These are phyloP conservation scores for Archaeoteleia sp. DNA, from an alignment of 2,888 invertebrate species.

Conservation along the genomic window DNA sequence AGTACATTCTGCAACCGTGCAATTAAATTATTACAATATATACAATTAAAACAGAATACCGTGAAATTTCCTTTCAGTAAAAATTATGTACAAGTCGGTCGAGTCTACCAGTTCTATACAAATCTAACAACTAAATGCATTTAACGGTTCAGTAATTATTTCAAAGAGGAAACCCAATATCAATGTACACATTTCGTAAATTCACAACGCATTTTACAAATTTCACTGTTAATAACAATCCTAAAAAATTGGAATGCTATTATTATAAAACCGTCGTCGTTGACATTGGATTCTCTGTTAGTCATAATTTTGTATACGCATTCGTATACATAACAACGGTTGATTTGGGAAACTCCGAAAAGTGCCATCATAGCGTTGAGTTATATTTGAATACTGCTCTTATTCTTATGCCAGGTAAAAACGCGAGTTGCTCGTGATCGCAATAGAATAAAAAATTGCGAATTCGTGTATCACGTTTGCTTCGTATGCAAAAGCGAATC, in stretches of 20 bases:
- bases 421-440: background rate
- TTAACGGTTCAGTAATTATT: slow-evolving; percentile 1
- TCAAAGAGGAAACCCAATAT: slow-evolving; percentile 10
- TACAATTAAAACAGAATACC: slow-evolving; percentile 41
- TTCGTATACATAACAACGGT: slow-evolving; percentile 10
- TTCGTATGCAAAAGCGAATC: slow-evolving; percentile 4
- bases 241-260: background rate
- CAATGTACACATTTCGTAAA: background rate
- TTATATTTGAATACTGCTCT: too few relatives aligned
- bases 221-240: too few relatives aligned
- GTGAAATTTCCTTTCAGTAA: slow-evolving; percentile 25
- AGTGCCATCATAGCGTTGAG: slow-evolving; percentile 4
- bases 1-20: slow-evolving; percentile 11
- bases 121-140: slow-evolving; percentile 37
- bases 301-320: slow-evolving; percentile 7
- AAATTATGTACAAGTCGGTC: slow-evolving; percentile 35
- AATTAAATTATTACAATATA: slow-evolving; percentile 46
- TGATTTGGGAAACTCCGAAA: slow-evolving; percentile 8
- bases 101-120: slow-evolving; percentile 26
- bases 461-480: slow-evolving; percentile 2
- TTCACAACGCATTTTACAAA: too few relatives aligned
- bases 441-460: background rate
- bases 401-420: too few relatives aligned
- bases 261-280: background rate
- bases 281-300: slow-evolving; percentile 7